Conservation (phyloP, 2,888 invertebrate genomes). For the Blastobasis adustella region DNA sequence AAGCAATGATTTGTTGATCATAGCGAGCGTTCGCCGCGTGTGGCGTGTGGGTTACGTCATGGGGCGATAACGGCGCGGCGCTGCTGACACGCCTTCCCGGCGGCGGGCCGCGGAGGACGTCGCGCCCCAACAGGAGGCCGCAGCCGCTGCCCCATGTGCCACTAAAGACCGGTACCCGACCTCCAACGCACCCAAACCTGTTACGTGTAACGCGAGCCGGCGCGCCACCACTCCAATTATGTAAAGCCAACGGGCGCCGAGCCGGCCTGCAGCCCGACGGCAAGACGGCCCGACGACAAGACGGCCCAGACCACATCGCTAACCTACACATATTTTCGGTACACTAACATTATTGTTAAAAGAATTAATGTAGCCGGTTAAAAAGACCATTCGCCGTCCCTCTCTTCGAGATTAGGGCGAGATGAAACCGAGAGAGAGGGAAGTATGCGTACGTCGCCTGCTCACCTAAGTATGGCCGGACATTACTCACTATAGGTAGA, state of each 20-base stretch:
- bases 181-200: slow-evolving; percentile 70
- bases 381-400: slow-evolving; percentile 55
- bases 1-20: background rate
- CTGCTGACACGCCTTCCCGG: slow-evolving; percentile 66
- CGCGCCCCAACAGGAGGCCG: slow-evolving; percentile 49
- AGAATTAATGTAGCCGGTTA: slow-evolving; percentile 33
- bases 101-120: slow-evolving; percentile 57
- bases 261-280: slow-evolving; percentile 16
- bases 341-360: slow-evolving; percentile 31
- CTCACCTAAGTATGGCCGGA: slow-evolving; percentile 74
- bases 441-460: slow-evolving; percentile 72
- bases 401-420: slow-evolving; percentile 39
- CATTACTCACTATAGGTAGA: slow-evolving; percentile 74
- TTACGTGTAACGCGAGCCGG: slow-evolving; percentile 61
- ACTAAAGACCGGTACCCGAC: slow-evolving; percentile 66
- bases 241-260: slow-evolving; percentile 26
- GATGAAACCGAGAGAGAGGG: slow-evolving; percentile 63
- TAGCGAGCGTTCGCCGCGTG: background rate
- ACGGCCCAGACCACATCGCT: slow-evolving; percentile 21
- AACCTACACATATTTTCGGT: slow-evolving; percentile 22
- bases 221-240: slow-evolving; percentile 32
- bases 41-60: slow-evolving; percentile 54
- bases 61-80: slow-evolving; percentile 50
- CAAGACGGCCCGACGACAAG: background rate
- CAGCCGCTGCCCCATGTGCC: slow-evolving; percentile 58